Percentiles rank a stretch among this genome's conserved stretches.
phyloP scores from a whole-genome alignment of 2,797 vertebrate species.

The Poeciliopsis gracilis region DNA sequence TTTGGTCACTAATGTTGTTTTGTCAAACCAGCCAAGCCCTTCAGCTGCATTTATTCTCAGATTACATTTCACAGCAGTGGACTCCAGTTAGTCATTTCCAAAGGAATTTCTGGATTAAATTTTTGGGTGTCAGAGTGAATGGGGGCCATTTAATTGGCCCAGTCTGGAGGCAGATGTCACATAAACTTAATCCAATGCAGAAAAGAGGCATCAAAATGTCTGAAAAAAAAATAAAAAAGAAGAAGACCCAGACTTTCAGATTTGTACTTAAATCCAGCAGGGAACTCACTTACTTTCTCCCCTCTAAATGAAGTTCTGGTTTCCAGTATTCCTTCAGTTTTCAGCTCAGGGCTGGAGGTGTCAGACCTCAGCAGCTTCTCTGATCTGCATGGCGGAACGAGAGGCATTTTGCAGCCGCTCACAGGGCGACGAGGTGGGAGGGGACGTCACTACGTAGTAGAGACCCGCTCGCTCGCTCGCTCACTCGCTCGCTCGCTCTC shows the following conservation, averaged over 20 bases:
- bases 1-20: background rate
- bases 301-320: background rate
- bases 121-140: background rate
- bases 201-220: background rate
- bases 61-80: background rate
- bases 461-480: slow-evolving; percentile 28
- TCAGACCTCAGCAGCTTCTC: slow-evolving; percentile 59
- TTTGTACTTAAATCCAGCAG: background rate
- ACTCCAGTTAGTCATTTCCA: background rate
- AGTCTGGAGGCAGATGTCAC: background rate
- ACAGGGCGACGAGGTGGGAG: slow-evolving; percentile 42
- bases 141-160: background rate
- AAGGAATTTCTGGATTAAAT: background rate
- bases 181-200: background rate
- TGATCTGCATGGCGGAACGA: slow-evolving; percentile 68
- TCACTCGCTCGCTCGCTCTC: slow-evolving; percentile 24
- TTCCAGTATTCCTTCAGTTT: background rate
- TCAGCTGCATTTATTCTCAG: background rate
- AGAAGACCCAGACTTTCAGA: background rate
- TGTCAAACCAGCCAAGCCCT: background rate
- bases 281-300: background rate
- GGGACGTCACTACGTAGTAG: slow-evolving; percentile 66
- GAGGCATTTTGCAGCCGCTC: slow-evolving; percentile 62
- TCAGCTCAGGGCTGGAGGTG: background rate
- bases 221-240: no score